Percentiles rank a stretch among this genome's conserved stretches.
phyloP scores from a whole-genome alignment of 2,888 invertebrate genomes.

The Nysson spinosus region DNA sequence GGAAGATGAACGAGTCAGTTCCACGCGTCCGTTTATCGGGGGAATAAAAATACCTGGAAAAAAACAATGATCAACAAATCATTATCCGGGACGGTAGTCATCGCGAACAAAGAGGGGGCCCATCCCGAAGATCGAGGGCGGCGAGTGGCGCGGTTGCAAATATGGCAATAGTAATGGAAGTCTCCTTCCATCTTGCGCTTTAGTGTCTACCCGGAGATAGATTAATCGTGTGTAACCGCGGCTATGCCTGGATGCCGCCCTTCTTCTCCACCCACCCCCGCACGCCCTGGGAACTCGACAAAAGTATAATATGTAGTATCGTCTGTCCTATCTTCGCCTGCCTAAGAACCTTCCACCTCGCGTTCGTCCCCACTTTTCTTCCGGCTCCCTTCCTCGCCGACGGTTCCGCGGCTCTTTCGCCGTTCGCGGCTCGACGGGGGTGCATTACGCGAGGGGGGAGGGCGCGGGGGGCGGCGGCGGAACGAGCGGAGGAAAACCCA shows the following conservation, averaged over 20 bases:
- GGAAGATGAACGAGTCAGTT: too few relatives aligned
- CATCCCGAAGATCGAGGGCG: constrained; percentile 38
- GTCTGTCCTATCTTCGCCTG: constrained; percentile 49
- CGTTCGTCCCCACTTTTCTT: constrained; percentile 48
- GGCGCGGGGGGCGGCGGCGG: constrained; percentile 8
- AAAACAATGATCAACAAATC: constrained; percentile 32
- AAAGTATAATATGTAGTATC: constrained; percentile 58
- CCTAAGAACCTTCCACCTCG: constrained; percentile 47
- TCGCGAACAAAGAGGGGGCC: constrained; percentile 4
- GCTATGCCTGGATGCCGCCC: constrained; percentile 57
- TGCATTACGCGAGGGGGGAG: background rate
- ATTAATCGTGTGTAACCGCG: constrained; percentile 64
- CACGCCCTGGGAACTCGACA: constrained; percentile 37
- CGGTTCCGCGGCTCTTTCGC: constrained; percentile 24
- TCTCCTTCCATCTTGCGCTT: constrained; percentile 70
- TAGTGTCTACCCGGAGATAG: constrained; percentile 68
- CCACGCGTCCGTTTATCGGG: too few relatives aligned
- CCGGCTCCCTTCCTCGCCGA: constrained; percentile 45
- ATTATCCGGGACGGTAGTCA: constrained; percentile 34
- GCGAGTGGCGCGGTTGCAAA: constrained; percentile 47
- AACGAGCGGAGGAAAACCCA: constrained; percentile 25
- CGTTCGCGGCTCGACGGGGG: constrained; percentile 12
- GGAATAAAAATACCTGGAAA: too few relatives aligned
- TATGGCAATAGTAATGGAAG: constrained; percentile 66
- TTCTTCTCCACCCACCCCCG: constrained; percentile 46